Evolutionary conservation across 1,140 invertebrate genomes (phyloP).

Genomic region (Heterodera schachtii): DNA sequence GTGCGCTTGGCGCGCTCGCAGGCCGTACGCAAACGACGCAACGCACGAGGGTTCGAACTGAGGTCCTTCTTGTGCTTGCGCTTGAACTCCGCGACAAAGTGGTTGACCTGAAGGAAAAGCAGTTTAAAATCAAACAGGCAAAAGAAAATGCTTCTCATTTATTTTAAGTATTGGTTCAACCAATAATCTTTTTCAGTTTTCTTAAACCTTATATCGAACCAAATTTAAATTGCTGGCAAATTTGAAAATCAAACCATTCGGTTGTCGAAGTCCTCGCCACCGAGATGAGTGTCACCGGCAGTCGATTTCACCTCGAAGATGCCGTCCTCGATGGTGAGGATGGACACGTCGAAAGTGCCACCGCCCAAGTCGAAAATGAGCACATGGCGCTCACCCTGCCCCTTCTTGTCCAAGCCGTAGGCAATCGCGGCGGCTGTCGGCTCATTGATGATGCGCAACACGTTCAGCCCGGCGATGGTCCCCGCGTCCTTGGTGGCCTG

Average conservation of each 20-base stretch:
- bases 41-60: conserved; percentile 81
- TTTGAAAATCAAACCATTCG: conserved; percentile 66
- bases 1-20: conserved; percentile 94
- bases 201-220: conserved; percentile 64
- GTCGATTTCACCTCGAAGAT: conserved; percentile 93
- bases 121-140: too few species aligned
- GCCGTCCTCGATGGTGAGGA: conserved; percentile 91
- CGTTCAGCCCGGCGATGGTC: conserved; percentile 71
- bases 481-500: conserved; percentile 79
- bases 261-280: conserved; percentile 96
- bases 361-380: conserved; percentile 88
- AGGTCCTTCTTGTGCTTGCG: conserved; percentile 94
- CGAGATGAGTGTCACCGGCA: conserved; percentile 88
- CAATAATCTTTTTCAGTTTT: neutral
- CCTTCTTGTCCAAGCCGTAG: conserved; percentile 82
- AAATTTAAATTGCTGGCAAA: conserved; percentile 72
- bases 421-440: conserved; percentile 81
- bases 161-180: too few species aligned
- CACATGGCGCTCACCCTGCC: conserved; percentile 71
- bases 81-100: conserved; percentile 94
- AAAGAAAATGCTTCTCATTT: too few species aligned
- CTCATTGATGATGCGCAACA: conserved; percentile 78
- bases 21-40: conserved; percentile 86
- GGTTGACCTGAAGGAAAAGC: conserved; percentile 77
- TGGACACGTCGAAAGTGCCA: conserved; percentile 95